Evolutionary conservation across 2,113 vertebrate genomes (phyloP), one percentile per base, ranked within the genome.

Genomic region (Cricetomys ansorgei): DNA sequence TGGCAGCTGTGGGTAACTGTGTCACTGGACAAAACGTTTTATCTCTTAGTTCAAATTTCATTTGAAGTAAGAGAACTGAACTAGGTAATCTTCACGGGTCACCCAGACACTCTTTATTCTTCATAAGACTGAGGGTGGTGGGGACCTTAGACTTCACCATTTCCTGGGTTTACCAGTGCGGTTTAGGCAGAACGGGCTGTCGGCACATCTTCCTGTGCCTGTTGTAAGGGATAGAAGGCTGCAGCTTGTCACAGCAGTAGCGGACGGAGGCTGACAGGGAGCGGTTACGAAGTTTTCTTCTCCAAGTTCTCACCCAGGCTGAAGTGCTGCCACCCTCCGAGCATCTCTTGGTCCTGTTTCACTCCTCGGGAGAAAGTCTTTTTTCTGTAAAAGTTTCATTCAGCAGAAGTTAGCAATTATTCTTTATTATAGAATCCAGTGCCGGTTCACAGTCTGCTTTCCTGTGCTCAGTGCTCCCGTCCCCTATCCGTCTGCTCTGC

Each of bases 321-420:
- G 37, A 91, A 59, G 76, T 88, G n/a, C 55, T 88, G 0, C 75
- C 31, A 12, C 59, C 84, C n/a, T 65, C 50, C 67, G 4, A 55
- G 4, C 9, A 17, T 75, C 59, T 87, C 64, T 70, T 91, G 65
- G 76, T 76, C 62, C 21, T 21, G 91, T 90, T 88, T 90, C 55
- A 69, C 12, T 75, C 4, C 84, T 86, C 5, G 79, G 85, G 16
- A 62, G 70, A 43, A 88, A 55, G 37, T 27, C 15, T 88, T 79
- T 88, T 92, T 45, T 87, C 89, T 86, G 37, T 93, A 87, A 48
- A 87, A 31, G 75, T 64, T 67, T 72, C 31, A 80, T 85, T 75
- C 50, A 40, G 10, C 65, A 12, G 50, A 57, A 89, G 48, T 89
- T 89, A 73, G 86, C 43, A 77, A 73, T 89, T 70, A 50, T 50